Base-by-base conservation (phyloP, 2,113 vertebrate species). In the Petromus typicus region DNA sequence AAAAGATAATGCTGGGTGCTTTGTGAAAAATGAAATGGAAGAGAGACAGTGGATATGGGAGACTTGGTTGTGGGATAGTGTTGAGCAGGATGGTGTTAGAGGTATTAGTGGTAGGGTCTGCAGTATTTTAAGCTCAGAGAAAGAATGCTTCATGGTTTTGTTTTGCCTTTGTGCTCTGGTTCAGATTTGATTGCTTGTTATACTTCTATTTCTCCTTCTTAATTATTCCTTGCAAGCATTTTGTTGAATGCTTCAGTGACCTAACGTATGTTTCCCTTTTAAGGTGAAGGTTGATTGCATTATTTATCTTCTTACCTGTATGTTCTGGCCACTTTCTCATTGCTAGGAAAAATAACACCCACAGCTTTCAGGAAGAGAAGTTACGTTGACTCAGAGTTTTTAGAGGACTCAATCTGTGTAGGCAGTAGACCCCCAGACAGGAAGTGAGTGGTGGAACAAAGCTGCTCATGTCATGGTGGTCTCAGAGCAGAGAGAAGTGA, bases 101-200 rank as follows among this genome's bases (percentile, higher is more conserved):
- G 73, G 16, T 66, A 81, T 64, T 82, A 61, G 71, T 81, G 48
- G 40, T 51, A 56, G 57, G 11, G 11, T 34, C 32, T 75, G 23
- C 18, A 81, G 73, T 40, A 61, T 56, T 56, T 20, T 71, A 51
- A 37, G 25, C 30, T 94, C 78, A 90, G 20, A 86, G 43, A 69
- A 22, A 22, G 25, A n/a, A 51, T 0, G 66, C 69, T 45, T 90
- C 45, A n/a, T 89, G 22, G 14, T 67, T 57, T 90, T 32, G 22
- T 7, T 93, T 86, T 93, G 89, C 22, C 51, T 75, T 93, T 48
- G 11, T 97, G 78, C 56, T 93, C 61, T 34, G 91, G 23, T 75
- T 78, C 51, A 69, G 71, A 89, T 59, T 48, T 54, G 9, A 30
- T 59, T 86, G 43, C 57, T 85, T 66, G 2, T 93, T 95, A 92